Evolutionary conservation across 2,888 invertebrate species (phyloP).

Genomic region (Reticulitermes lucifugus): DNA sequence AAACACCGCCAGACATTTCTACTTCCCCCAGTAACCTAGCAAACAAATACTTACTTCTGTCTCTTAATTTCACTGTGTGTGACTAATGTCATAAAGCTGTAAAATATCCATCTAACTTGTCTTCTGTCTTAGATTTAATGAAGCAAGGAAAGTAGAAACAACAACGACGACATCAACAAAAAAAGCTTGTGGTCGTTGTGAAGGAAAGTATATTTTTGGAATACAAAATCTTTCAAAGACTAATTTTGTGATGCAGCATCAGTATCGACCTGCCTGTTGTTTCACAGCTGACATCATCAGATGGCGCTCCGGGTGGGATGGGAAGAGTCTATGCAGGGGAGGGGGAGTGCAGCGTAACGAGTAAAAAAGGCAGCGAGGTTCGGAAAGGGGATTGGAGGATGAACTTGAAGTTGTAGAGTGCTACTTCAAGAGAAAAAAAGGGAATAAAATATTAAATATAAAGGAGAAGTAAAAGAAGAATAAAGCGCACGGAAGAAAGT

Average conservation of each 20-base stretch:
- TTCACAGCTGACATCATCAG: constrained; percentile 20
- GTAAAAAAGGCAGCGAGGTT: neutral
- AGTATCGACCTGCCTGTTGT: constrained; percentile 2
- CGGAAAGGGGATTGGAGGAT: neutral
- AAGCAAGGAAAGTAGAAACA: neutral
- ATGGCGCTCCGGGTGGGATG: neutral
- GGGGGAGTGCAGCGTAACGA: neutral
- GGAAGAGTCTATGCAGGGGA: neutral
- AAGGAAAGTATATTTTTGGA: neutral
- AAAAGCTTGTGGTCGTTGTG: neutral
- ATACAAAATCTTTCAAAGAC: constrained; percentile 10
- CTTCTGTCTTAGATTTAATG: neutral
- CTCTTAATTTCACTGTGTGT: too few relatives aligned
- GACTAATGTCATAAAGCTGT: too few relatives aligned
- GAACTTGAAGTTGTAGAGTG: neutral
- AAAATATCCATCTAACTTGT: too few relatives aligned
- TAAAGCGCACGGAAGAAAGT: too few relatives aligned
- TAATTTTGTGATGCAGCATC: neutral
- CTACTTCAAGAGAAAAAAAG: neutral
- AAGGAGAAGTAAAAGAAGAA: neutral
- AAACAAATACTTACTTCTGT: too few relatives aligned
- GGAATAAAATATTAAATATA: neutral
- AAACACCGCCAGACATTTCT: too few relatives aligned
- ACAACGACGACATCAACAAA: neutral
- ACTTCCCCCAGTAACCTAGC: too few relatives aligned